Base-by-base conservation (phyloP, 2,888 invertebrate species). In the Sarcophaga caerulescens region DNA sequence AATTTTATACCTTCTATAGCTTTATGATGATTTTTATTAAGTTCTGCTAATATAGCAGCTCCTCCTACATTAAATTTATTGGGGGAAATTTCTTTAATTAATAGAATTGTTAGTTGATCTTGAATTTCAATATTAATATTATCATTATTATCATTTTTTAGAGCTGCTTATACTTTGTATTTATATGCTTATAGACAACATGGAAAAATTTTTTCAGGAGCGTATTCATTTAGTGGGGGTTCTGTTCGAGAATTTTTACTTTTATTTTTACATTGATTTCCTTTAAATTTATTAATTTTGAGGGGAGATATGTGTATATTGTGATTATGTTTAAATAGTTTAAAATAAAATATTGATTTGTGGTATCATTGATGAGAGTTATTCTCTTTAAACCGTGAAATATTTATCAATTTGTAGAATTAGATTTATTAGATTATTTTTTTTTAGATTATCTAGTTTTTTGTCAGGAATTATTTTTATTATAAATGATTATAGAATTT, bases 51-150 rank as follows among this genome's bases (percentile, higher is more conserved):
- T 95, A 95, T 96, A 91, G 94, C 95, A 0, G 94, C 95, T 71
- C 96, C 96, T 2, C 95, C 95, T 3, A 94, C 95, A 11, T 93
- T 96, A 92, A 96, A 95, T 95, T 94, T 96, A 92, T 91, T 95
- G 87, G 94, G 95, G 0, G 95, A 96, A 93, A 94, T 96, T 94
- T 93, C 94, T 87, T 94, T 96, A 92, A 94, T 96, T 93, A 94
- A 94, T 93, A 94, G 94, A 87, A 91, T 95, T 90, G 87, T 95
- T 66, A 93, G 93, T 52, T 95, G 94, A 92, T 94, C 94, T 84
- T 93, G 90, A 85, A 59, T 94, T 78, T 92, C 92, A n/a, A 94
- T 95, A 91, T 87, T 95, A 90, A 91, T 94, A 89, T 94, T 95
- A 92, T 92, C 94, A 89, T 92, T 95, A 88, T 92, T 95, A 89